Evolutionary conservation across 1,140 invertebrate species (phyloP), one percentile per base, ranked within the genome.

Genomic region (Aphelinus certus): DNA sequence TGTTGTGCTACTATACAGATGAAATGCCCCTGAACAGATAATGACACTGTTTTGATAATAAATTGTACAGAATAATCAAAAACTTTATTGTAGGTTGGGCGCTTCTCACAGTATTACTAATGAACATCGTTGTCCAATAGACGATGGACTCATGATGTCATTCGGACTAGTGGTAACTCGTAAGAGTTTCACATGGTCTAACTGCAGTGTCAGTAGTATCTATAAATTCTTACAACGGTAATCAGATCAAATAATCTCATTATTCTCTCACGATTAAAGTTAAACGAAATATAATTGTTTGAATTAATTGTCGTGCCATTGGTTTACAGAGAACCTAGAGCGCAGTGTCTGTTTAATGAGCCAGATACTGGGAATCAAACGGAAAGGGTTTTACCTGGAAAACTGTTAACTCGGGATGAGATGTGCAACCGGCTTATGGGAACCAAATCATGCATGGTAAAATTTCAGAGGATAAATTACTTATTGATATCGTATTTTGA

Each of bases 61-160:
- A 26, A 26, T 26, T 26, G 26, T 26, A 26, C 26, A 26, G 26
- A 26, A 26, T 26, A 26, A 26, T 26, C 26, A 6, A 9, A 53
- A 53, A 6, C 51, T 9, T 53, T 53, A 6, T 42, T 9, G 49
- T 46, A 65, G 63, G 42, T 53, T 65, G 4, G 63, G 63, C 4
- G 63, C 63, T 51, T 65, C 63, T 42, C 63, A 65, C 43, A 51
- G 10, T 65, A 3, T n/a, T 4, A n/a, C 2, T 2, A 53, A 51
- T 53, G n/a, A n/a, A n/a, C n/a, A 65, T 7, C 6, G 53, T 2
- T 65, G 63, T 42, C 48, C 48, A 42, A 5, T 43, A 7, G 47
- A 4, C 2, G 63, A 65, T 53, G 49, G 63, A 3, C 53, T 51
- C 49, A n/a, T 65, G 7, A 65, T 65, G 63, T 65, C 63, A 42